A percentile compares a stretch with the other conserved stretches of the same genome.
These are phyloP conservation scores for Brachypalpus laphriformis DNA, from an alignment of 2,888 invertebrate genomes.

Conservation along the genomic window DNA sequence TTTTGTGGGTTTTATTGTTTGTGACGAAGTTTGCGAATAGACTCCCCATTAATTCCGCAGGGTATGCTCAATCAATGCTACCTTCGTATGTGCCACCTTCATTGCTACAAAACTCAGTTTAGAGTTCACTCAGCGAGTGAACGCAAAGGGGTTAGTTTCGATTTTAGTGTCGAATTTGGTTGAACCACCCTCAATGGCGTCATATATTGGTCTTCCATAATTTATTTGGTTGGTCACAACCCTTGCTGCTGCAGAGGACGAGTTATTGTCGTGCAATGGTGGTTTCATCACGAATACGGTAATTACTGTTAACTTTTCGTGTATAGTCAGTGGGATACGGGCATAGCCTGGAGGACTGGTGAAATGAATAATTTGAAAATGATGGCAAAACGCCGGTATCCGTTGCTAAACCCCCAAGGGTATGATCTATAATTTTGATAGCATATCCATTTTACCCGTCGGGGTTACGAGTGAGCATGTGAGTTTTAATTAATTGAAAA, in stretches of 20 bases:
- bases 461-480: slow-evolving; percentile 42
- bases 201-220: slow-evolving; percentile 64
- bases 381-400: slow-evolving; percentile 47
- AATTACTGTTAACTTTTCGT: slow-evolving; percentile 38
- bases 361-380: slow-evolving; percentile 53
- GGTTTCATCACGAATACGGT: slow-evolving; percentile 40
- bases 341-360: not conserved
- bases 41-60: slow-evolving; percentile 80
- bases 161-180: slow-evolving; percentile 44
- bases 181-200: slow-evolving; percentile 25
- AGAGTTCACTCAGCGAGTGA: not conserved
- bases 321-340: slow-evolving; percentile 14
- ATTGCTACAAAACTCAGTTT: not conserved
- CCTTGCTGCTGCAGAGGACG: slow-evolving; percentile 1
- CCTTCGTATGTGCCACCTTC: slow-evolving; percentile 1
- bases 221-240: slow-evolving; percentile 43
- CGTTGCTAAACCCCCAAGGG: slow-evolving; percentile 64
- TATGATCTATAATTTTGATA: slow-evolving; percentile 71
- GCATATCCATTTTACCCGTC: slow-evolving; percentile 34
- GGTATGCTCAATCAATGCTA: slow-evolving; percentile 81
- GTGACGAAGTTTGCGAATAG: slow-evolving; percentile 63
- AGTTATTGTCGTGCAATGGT: slow-evolving; percentile 40
- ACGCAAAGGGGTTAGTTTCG: slow-evolving; percentile 49
- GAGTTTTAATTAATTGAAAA: slow-evolving; percentile 68
- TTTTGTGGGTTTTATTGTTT: slow-evolving; percentile 2